phyloP scores from a whole-genome alignment of 2,888 invertebrate species.

The Ellobium chinense region DNA sequence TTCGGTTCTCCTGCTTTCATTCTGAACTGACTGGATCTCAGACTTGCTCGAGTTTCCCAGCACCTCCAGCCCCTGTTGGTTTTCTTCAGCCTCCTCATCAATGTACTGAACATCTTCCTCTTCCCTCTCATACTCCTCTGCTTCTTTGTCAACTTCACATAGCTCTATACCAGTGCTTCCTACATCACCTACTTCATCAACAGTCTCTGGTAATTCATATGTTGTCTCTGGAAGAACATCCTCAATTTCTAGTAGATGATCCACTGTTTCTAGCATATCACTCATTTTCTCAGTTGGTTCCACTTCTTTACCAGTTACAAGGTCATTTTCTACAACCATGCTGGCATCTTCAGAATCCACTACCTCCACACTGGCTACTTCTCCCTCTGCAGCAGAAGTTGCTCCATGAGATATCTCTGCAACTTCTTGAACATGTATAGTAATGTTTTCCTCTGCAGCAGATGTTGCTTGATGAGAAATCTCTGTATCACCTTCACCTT shows the following conservation, averaged over 20 bases:
- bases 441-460: no score
- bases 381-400: no score
- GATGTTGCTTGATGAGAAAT: no score
- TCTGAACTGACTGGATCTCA: neutral
- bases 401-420: no score
- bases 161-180: neutral
- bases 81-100: conserved; percentile 37
- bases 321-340: no score
- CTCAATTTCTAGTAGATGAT: neutral
- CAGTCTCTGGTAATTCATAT: neutral
- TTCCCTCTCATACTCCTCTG: neutral
- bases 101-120: conserved; percentile 33
- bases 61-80: conserved; percentile 5
- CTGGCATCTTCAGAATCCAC: no score
- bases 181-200: neutral
- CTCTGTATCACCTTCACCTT: neutral
- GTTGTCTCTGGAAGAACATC: neutral
- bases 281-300: no score
- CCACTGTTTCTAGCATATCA: no score
- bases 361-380: no score
- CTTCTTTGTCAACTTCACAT: neutral
- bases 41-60: neutral
- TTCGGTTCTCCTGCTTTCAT: neutral
- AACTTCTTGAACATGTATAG: no score
- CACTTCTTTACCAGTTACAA: no score